A percentile compares a stretch with the other conserved stretches of the same genome.
phyloP scores from a whole-genome alignment of 1,140 invertebrate genomes.

The Drosophila littoralis region DNA sequence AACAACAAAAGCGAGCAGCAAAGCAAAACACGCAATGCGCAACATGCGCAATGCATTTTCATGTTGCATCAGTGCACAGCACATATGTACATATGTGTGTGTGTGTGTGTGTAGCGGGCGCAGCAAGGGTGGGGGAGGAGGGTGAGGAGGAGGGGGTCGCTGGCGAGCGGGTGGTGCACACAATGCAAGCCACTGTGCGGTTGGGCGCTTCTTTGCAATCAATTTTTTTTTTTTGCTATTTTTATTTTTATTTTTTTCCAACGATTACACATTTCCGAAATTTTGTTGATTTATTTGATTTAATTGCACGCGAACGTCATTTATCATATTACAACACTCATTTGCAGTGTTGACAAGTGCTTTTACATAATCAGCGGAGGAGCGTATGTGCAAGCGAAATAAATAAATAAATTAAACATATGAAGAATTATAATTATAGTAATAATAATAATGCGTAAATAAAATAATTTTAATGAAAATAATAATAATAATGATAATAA shows the following conservation, averaged over 20 bases:
- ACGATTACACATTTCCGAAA: constrained; percentile 29
- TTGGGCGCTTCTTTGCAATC: constrained; percentile 55
- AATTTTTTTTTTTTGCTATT: constrained; percentile 38
- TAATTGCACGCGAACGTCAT: constrained; percentile 25
- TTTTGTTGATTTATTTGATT: constrained; percentile 25
- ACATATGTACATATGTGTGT: neutral
- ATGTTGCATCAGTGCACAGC: constrained; percentile 64
- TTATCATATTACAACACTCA: constrained; percentile 21
- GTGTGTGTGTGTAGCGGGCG: too few species aligned
- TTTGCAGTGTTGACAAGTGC: constrained; percentile 25
- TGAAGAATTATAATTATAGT: too few species aligned
- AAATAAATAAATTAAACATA: neutral
- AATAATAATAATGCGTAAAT: too few species aligned
- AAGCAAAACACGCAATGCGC: constrained; percentile 66
- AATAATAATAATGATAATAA: too few species aligned
- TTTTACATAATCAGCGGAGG: constrained; percentile 3
- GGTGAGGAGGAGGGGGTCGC: neutral
- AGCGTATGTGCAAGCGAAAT: neutral
- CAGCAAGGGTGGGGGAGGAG: neutral
- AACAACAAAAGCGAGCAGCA: constrained; percentile 2
- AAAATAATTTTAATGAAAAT: too few species aligned
- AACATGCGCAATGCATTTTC: constrained; percentile 74
- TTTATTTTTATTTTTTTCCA: neutral
- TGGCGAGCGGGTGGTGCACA: constrained; percentile 4
- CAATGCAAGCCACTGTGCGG: constrained; percentile 61